These are phyloP conservation scores for Oceanites oceanicus DNA, from an alignment of 2,113 vertebrate genomes.

Conservation along the genomic window DNA sequence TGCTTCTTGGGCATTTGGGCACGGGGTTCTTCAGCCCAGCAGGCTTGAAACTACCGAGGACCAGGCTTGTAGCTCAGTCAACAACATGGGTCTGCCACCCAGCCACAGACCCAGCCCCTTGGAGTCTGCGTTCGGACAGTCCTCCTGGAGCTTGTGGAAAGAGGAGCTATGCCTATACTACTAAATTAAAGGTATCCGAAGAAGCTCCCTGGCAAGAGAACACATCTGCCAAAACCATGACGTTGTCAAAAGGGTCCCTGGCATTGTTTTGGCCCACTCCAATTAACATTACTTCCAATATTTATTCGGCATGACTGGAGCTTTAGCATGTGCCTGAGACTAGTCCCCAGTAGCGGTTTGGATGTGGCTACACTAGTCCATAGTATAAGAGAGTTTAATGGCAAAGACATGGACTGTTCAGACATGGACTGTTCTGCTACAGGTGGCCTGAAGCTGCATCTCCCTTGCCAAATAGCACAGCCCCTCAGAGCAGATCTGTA, in stretches of 20 bases:
- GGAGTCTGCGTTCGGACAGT: background rate
- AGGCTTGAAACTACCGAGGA: fast-evolving
- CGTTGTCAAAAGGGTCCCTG: background rate
- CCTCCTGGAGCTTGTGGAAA: background rate
- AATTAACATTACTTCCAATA: background rate
- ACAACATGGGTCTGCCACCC: background rate
- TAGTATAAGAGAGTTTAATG: background rate
- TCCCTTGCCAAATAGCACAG: background rate
- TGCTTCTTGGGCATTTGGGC: background rate
- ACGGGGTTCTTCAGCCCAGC: background rate
- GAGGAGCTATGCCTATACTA: fast-evolving
- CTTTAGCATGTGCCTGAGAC: background rate
- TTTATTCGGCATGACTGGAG: background rate
- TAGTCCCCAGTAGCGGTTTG: background rate
- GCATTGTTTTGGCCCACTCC: background rate
- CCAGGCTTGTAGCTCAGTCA: background rate
- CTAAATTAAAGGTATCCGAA: background rate
- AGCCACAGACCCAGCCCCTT: background rate
- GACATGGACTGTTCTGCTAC: background rate
- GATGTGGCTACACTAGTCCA: too few relatives aligned
- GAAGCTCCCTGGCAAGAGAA: background rate
- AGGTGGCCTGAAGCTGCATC: background rate
- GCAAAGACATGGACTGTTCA: background rate
- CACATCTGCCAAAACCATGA: background rate
- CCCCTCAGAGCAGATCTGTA: background rate